Evolutionary conservation across 2,888 invertebrate genomes (phyloP), one percentile per base, ranked within the genome.

Genomic region (Dermolepida albohirtum): DNA sequence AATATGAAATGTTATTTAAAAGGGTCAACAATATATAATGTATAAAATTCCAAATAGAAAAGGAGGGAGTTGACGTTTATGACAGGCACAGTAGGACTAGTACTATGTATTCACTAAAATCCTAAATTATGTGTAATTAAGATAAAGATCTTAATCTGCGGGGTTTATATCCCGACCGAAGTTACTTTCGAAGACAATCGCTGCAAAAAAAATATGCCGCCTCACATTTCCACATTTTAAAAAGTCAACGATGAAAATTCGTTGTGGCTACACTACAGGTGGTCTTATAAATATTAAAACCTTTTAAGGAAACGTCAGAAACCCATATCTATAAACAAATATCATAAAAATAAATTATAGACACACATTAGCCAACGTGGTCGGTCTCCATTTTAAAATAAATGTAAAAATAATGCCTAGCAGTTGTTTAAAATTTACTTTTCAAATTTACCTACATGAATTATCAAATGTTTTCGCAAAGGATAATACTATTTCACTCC

Each of bases 251-350:
- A 34, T 8, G 6, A 6, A 34, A 34, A 34, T 7, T 41, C 6
- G 55, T 55, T 22, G 41, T 40, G 40, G 41, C 40, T 29, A 17
- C 55, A 55, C 57, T 43, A 57, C 57, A 57, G 57, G 57, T 57
- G 57, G 57, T 27, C 57, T 57, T 57, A 57, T 57, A 57, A 57
- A 57, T 57, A 57, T 57, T 57, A 57, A 57, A 57, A 57, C 43
- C 57, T 57, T 57, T 57, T 57, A 57, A 57, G 57, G 57, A 57
- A 43, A 57, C 43, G 57, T 57, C 57, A 44, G 44, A 29, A 27
- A 43, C 12, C 57, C 43, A 27, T 43, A 43, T 41, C 22, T 57
- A 57, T 57, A 57, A 57, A 57, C 57, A 57, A 57, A 57, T 57
- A 57, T 44, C 57, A 22, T 57, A 57, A 57, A 57, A 22, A n/a